Conservation (phyloP, 2,888 invertebrate genomes). For the Antitype chi region DNA sequence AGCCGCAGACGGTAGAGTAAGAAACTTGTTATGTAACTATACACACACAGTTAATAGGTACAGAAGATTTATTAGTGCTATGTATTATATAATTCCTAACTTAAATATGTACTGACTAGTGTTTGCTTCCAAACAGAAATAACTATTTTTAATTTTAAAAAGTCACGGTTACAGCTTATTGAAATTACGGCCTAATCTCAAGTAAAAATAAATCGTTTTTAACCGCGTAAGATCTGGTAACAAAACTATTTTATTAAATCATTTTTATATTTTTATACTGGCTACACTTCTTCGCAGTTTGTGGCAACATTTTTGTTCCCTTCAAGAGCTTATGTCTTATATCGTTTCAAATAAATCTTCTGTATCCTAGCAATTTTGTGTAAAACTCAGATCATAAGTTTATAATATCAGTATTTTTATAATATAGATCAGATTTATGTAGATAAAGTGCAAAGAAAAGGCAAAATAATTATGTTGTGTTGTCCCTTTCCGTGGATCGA, state of each 20-base stretch:
- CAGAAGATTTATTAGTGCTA: slow-evolving; percentile 30
- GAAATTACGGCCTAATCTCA: neutral
- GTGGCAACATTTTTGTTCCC: slow-evolving; percentile 1
- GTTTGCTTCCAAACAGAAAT: neutral
- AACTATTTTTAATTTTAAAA: neutral
- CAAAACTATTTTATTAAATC: neutral
- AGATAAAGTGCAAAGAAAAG: slow-evolving; percentile 21
- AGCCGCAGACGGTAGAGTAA: slow-evolving; percentile 37
- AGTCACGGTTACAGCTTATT: neutral
- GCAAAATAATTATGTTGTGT: slow-evolving; percentile 38
- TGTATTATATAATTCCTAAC: neutral
- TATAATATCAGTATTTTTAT: slow-evolving; percentile 55
- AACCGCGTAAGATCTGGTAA: neutral
- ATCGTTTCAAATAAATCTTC: slow-evolving; percentile 13
- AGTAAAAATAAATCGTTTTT: neutral
- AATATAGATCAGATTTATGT: slow-evolving; percentile 34
- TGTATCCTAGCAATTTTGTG: slow-evolving; percentile 19
- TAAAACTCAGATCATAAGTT: slow-evolving; percentile 1
- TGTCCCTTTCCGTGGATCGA: slow-evolving; percentile 38
- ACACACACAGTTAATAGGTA: neutral
- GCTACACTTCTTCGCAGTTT: neutral
- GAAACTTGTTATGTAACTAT: neutral
- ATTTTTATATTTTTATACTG: slow-evolving; percentile 3
- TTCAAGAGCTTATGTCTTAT: neutral
- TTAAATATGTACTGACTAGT: neutral